Evolutionary conservation across 2,888 invertebrate species (phyloP), one percentile per base, ranked within the genome.

Genomic region (Ophraella communa): DNA sequence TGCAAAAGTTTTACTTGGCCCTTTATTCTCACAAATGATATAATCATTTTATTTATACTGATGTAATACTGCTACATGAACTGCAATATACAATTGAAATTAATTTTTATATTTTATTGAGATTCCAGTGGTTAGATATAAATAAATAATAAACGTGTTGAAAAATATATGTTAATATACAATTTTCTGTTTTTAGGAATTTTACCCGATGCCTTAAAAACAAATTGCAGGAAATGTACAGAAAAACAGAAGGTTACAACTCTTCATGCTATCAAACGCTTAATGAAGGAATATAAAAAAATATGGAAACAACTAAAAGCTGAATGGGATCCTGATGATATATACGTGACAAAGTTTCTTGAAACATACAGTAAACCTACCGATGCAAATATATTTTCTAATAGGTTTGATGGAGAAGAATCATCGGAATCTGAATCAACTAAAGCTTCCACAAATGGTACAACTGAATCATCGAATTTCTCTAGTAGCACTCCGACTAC

Each of bases 251-350:
- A 88, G 78, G 81, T 80, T 52, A 86, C 85, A 0, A 89, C 90
- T 0, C 85, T 89, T 11, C 87, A 87, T 74, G 86, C 89, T 14
- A 88, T 92, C 64, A 86, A 83, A 66, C 84, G 89, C 57, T 80
- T 92, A 56, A 87, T 85, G 76, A 81, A 84, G 65, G 89, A 90
- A 65, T 88, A 88, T 77, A 87, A 89, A 0, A 85, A 85, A 1
- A 87, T 91, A 67, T 92, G 91, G 90, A 84, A 84, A 3, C 86
- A 87, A 76, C 82, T 92, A 14, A 74, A 86, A 10, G 82, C 82
- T 4, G 85, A 86, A 63, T 92, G 90, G 86, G 92, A 92, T 78
- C 91, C 91, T 1, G 87, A 87, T 0, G 90, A 90, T 0, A 87
- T 89, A 67, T 85, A 84, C 74, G 81, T 85, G 70, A 83, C 80